Base-by-base conservation (phyloP, 2,797 vertebrate genomes). In the Onychomys leucogaster region DNA sequence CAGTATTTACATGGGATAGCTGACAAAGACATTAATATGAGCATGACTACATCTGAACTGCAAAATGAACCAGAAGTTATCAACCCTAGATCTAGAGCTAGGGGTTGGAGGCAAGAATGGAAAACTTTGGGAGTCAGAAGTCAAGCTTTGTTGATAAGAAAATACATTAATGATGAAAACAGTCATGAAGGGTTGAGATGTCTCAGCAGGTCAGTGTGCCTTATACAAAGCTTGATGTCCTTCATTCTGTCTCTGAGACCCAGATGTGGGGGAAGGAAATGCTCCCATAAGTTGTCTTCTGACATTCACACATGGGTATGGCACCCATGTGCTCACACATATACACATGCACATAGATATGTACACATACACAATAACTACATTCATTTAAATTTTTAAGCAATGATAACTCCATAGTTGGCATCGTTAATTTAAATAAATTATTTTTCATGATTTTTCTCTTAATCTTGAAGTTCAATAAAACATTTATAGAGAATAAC, bases 21-120 rank as follows among this genome's bases (percentile, higher is more conserved):
- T 84, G 10, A 25, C 3, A 52, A 76, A 2, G 10, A 41, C 59
- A n/a, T 63, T 9, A 12, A 16, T 55, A 14, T 0, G 4, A 17
- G 2, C 3, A 27, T 4, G 0, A 0, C 2, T 4, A 6, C 2
- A 8, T 77, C 7, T n/a, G 29, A 81, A 32, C 19, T 59, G 3
- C 6, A 5, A 3, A 23, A 4, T 37, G 11, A 16, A 13, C 10
- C 23, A 10, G 2, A 67, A 3, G 1, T 6, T 23, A 21, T 73
- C 10, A 52, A 41, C 4, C 14, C 61, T 57, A 16, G 5, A 59
- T 43, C 14, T 69, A 4, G n/a, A 94, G 14, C 6, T 19, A 41
- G 63, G 11, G 1, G 1, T 1, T 2, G 1, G 4, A 46, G 1
- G 0, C 17, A 23, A 59, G 2, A 71, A 23, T 11, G 9, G 41